phyloP scores from a whole-genome alignment of 2,797 vertebrate species.

The Micromesistius poutassou region DNA sequence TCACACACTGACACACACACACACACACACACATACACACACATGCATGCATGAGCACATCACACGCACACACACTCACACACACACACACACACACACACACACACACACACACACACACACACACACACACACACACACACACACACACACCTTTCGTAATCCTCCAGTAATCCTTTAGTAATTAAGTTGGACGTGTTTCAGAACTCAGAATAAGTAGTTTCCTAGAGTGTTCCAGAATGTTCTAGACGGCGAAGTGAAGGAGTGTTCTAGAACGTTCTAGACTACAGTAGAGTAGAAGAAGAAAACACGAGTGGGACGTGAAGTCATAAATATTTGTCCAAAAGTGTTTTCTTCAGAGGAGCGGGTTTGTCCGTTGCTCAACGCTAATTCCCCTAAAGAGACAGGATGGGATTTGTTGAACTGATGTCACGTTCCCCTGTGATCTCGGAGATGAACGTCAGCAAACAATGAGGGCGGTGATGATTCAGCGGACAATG shows the following conservation, averaged over 20 bases:
- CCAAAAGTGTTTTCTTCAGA: constrained; percentile 53
- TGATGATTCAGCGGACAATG: constrained; percentile 65
- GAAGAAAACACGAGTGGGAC: constrained; percentile 22
- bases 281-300: neutral
- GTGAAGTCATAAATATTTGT: constrained; percentile 47
- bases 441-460: constrained; percentile 53
- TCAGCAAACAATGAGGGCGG: constrained; percentile 61
- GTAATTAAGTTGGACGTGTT: constrained; percentile 17
- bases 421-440: constrained; percentile 59
- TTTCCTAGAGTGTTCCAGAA: neutral
- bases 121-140: neutral
- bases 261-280: neutral
- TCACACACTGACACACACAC: neutral
- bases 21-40: neutral
- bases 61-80: constrained; percentile 13
- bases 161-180: constrained; percentile 7
- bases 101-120: neutral
- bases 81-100: neutral
- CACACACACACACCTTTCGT: constrained; percentile 19
- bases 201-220: neutral
- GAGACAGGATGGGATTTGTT: constrained; percentile 53
- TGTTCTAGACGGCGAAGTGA: too few species aligned
- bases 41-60: neutral
- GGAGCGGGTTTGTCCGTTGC: constrained; percentile 56
- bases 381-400: constrained; percentile 62